phyloP scores from a whole-genome alignment of 2,888 invertebrate genomes.

The Heteromyza rotundicornis region DNA sequence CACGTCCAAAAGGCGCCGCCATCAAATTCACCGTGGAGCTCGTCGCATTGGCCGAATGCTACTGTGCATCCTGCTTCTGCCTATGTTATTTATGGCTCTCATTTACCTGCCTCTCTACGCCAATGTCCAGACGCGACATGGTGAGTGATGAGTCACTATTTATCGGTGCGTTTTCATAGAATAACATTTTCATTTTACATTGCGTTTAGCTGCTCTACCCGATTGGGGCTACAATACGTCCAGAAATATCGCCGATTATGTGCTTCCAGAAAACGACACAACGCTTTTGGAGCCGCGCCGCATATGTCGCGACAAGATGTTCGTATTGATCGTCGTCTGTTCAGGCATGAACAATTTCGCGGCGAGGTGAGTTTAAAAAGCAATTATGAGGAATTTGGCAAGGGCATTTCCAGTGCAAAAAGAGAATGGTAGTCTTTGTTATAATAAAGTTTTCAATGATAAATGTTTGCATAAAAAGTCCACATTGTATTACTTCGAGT shows the following conservation, averaged over 20 bases:
- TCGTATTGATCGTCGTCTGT: slow-evolving; percentile 77
- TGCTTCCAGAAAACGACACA: slow-evolving; percentile 74
- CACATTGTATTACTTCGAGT: too few species aligned
- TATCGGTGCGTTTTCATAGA: too few species aligned
- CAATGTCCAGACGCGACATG: slow-evolving; percentile 48
- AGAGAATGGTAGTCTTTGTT: too few species aligned
- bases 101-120: slow-evolving; percentile 54
- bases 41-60: slow-evolving; percentile 42
- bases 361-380: slow-evolving; percentile 64
- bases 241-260: slow-evolving; percentile 74
- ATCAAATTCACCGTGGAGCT: slow-evolving; percentile 44
- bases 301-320: slow-evolving; percentile 65
- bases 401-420: too few species aligned
- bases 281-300: slow-evolving; percentile 69
- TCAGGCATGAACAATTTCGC: slow-evolving; percentile 75
- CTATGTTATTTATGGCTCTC: slow-evolving; percentile 42
- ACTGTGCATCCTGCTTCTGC: slow-evolving; percentile 38
- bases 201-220: slow-evolving; percentile 61
- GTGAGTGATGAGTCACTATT: too few species aligned
- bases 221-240: slow-evolving; percentile 81
- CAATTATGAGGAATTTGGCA: too few species aligned
- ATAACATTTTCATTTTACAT: too few species aligned
- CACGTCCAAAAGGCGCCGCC: slow-evolving; percentile 18
- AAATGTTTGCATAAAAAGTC: not conserved
- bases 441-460: too few species aligned